Evolutionary conservation across 2,113 vertebrate genomes (phyloP).

Genomic region (Centropus bengalensis): DNA sequence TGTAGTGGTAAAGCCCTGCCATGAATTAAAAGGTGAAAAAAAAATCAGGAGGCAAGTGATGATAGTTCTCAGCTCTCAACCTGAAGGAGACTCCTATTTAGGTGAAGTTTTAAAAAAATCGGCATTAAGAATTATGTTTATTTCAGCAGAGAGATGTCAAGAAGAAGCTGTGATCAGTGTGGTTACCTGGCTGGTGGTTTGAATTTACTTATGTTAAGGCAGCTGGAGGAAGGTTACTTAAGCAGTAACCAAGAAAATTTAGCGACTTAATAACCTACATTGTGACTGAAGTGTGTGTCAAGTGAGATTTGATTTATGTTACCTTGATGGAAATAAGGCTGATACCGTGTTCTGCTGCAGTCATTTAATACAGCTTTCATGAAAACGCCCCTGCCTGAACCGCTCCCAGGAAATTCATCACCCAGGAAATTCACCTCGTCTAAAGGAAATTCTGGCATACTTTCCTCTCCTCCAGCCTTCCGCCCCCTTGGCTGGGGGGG

Average conservation of each 20-base stretch:
- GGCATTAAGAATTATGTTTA: neutral
- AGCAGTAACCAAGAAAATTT: neutral
- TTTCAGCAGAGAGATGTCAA: neutral
- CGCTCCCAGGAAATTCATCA: neutral
- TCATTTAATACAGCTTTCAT: accelerated
- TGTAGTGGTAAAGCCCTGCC: neutral
- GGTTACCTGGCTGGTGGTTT: neutral
- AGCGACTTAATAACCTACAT: neutral
- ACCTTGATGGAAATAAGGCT: neutral
- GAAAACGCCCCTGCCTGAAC: neutral
- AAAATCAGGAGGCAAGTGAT: neutral
- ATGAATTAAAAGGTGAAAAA: neutral
- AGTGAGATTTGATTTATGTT: neutral
- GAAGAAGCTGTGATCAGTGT: neutral
- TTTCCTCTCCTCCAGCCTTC: neutral
- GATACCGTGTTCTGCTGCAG: neutral
- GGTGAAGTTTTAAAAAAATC: neutral
- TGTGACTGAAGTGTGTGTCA: neutral
- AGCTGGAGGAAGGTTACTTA: neutral
- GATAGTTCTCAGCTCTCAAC: neutral
- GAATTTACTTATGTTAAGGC: neutral
- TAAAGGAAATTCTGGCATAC: neutral
- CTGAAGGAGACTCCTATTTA: neutral
- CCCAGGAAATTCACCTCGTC: neutral
- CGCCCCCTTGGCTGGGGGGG: neutral